Conservation (phyloP, 2,113 vertebrate genomes). For the Ciconia stormi region DNA sequence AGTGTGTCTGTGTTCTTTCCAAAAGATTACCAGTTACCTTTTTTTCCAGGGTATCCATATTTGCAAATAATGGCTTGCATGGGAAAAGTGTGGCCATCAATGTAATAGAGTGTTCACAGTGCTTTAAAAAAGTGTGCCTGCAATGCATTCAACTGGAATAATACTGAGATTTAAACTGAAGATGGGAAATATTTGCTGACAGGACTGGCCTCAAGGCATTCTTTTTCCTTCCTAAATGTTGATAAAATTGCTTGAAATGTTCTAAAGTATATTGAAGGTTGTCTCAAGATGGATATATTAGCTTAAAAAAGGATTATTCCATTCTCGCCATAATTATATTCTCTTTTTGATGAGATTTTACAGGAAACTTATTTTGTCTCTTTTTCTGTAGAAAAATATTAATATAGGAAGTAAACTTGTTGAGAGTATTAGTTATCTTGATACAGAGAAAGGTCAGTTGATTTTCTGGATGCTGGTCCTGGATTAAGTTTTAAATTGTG, state of each 20-base stretch:
- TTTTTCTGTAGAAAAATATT: neutral
- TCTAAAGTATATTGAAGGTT: neutral
- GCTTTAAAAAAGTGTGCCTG: neutral
- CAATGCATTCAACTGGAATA: slow-evolving; percentile 24
- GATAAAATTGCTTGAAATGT: slow-evolving; percentile 13
- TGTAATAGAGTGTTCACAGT: neutral
- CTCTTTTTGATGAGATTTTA: neutral
- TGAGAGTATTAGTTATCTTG: neutral
- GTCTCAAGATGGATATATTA: neutral
- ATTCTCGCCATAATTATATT: neutral
- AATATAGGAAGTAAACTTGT: neutral
- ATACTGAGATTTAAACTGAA: slow-evolving; percentile 4
- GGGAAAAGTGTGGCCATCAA: neutral
- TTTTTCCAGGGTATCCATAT: neutral
- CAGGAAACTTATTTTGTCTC: neutral
- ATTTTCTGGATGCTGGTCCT: neutral
- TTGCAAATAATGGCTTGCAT: neutral
- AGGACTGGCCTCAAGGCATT: neutral
- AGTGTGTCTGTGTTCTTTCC: neutral
- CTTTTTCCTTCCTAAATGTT: slow-evolving; percentile 4
- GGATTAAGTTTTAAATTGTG: neutral
- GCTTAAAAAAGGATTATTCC: neutral
- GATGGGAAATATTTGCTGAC: slow-evolving; percentile 40
- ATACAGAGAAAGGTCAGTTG: neutral
- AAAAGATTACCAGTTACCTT: neutral